These are phyloP conservation scores for Brenthis hecate DNA, from an alignment of 2,888 invertebrate genomes.

Conservation along the genomic window DNA sequence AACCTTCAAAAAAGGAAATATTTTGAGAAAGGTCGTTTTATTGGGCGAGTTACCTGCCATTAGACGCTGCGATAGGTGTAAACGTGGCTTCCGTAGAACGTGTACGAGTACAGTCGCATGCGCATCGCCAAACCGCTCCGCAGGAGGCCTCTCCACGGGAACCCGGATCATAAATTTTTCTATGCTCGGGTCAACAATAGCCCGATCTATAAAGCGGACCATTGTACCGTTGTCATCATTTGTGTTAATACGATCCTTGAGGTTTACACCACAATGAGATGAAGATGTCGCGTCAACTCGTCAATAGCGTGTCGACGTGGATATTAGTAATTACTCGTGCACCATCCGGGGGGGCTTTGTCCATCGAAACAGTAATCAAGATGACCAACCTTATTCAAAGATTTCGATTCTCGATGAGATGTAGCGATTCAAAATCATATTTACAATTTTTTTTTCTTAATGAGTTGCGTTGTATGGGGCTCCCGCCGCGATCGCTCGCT, in stretches of 20 bases:
- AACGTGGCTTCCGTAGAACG: conserved; percentile 75
- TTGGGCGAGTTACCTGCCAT: conserved; percentile 79
- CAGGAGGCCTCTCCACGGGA: conserved; percentile 72
- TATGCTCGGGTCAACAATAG: conserved; percentile 75
- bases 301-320: conserved; percentile 78
- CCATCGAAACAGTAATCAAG: conserved; percentile 59
- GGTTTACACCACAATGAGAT: conserved; percentile 79
- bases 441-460: conserved; percentile 59
- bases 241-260: conserved; percentile 81
- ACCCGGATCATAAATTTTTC: conserved; percentile 74
- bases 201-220: conserved; percentile 64
- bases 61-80: conserved; percentile 79
- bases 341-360: conserved; percentile 74
- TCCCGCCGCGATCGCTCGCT: conserved; percentile 60
- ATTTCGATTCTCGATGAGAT: conserved; percentile 56
- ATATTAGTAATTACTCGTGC: conserved; percentile 77
- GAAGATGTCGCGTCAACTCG: conserved; percentile 71
- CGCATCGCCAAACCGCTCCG: conserved; percentile 67
- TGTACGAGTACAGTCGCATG: conserved; percentile 48
- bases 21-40: conserved; percentile 78
- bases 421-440: conserved; percentile 55
- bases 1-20: conserved; percentile 79
- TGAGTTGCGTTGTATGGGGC: conserved; percentile 57
- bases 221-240: conserved; percentile 79
- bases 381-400: conserved; percentile 57